phyloP scores from a whole-genome alignment of 2,113 vertebrate species.

The Equus przewalskii region DNA sequence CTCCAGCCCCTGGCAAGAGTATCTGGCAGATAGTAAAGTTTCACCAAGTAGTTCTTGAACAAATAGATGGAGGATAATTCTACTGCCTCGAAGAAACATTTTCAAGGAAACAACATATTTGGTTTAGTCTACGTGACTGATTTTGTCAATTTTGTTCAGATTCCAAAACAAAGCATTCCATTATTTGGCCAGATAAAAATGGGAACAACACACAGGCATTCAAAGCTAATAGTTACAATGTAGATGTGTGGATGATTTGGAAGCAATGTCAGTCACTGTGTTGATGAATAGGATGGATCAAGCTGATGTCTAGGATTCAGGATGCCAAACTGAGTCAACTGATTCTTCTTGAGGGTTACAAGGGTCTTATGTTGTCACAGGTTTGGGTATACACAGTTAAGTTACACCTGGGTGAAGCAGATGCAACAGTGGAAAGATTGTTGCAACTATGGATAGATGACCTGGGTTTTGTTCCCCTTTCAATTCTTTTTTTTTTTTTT shows the following conservation, averaged over 20 bases:
- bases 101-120: not conserved
- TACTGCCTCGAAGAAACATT: not conserved
- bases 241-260: not conserved
- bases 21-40: not conserved
- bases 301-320: not conserved
- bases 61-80: not conserved
- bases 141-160: conserved; percentile 45
- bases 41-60: conserved; percentile 19
- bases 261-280: not conserved
- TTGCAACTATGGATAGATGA: not conserved
- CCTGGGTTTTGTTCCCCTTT: not conserved
- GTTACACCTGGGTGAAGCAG: not conserved
- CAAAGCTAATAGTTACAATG: not conserved
- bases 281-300: not conserved
- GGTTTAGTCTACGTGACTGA: not conserved
- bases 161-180: conserved; percentile 6
- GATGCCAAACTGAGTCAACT: not conserved
- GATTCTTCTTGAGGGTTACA: not conserved
- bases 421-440: not conserved
- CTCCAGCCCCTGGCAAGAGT: not conserved
- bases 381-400: not conserved
- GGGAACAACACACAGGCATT: not conserved
- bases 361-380: not conserved
- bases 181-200: not conserved
- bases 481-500: not conserved